Base-by-base conservation (phyloP, 2,888 invertebrate genomes). In the Peribatodes rhomboidaria region DNA sequence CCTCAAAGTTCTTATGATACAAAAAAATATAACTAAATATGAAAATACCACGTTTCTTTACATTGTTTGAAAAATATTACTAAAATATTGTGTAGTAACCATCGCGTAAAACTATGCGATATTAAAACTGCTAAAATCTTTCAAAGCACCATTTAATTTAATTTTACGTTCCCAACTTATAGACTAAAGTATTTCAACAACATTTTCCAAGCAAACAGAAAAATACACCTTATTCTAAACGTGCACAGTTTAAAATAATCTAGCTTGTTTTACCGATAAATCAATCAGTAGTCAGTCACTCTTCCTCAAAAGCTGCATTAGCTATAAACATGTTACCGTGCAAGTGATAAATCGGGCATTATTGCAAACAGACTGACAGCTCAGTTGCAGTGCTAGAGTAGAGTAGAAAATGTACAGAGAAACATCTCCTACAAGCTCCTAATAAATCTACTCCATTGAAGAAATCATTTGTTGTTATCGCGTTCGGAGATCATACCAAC, bases 331-430 rank as follows among this genome's bases (percentile, higher is more conserved):
- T 68, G 74, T 72, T 69, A 64, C 73, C 62, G 52, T 67, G 58
- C 54, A 52, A 64, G 70, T 73, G 69, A 77, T 80, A 82, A 81
- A 83, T 81, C 78, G 75, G 73, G 74, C 70, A 78, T 77, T 75
- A 81, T 78, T 74, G 71, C 77, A 76, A 81, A 81, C 77, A 80
- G 68, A 75, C 69, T 71, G 80, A 77, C 78, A 74, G 74, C 65
- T 72, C 68, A 50, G 69, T 66, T 71, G 69, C 70, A 68, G 64
- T 59, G 50, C 58, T 11, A 33, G 16, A 10, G 22, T 14, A 0
- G 39, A 53, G 14, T 53, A 27, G n/a, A 14, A 39, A 39, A 53
- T 6, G 0, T 27, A 4, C n/a, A 53, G 14, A 53, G 20, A 14
- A 27, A 14, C 14, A 39, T 1, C 20, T 39, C 9, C 16, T 27